A percentile compares a stretch with the other conserved stretches of the same genome.
These are phyloP conservation scores for Drosophila watanabei DNA, from an alignment of 1,140 invertebrate genomes.

Conservation along the genomic window DNA sequence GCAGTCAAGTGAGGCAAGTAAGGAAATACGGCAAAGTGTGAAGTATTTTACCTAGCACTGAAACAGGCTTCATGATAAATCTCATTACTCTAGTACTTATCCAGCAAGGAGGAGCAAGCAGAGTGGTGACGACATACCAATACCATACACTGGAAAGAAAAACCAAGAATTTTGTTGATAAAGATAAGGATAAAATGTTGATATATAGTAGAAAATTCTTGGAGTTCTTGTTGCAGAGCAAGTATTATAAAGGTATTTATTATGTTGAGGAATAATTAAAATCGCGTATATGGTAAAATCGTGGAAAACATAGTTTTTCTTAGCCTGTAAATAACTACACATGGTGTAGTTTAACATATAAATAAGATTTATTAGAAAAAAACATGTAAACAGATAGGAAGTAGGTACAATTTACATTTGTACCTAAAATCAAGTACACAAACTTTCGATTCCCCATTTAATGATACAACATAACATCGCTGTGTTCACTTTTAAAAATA, in stretches of 20 bases:
- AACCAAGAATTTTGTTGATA: too few relatives aligned
- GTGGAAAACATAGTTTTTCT: not conserved
- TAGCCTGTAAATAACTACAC: not conserved
- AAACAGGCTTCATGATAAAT: conserved; percentile 18
- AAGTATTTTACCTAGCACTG: conserved; percentile 13
- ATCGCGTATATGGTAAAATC: not conserved
- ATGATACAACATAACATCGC: not conserved
- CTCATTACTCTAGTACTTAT: conserved; percentile 13
- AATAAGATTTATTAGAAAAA: not conserved
- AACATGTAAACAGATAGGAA: not conserved
- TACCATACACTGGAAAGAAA: not conserved
- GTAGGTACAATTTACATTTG: not conserved
- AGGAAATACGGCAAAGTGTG: conserved; percentile 11
- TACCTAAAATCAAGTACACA: not conserved
- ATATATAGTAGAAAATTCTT: not conserved
- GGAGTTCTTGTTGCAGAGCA: not conserved
- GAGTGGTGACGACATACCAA: conserved; percentile 1
- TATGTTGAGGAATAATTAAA: not conserved
- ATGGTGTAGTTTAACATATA: not conserved
- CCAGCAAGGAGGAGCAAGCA: not conserved
- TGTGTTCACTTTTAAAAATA: not conserved
- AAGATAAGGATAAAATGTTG: not conserved
- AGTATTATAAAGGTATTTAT: too few relatives aligned
- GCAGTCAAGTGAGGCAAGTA: conserved; percentile 1
- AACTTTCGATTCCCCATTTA: not conserved